Conservation (phyloP, 2,113 vertebrate genomes). For the Seriola dumerili region DNA sequence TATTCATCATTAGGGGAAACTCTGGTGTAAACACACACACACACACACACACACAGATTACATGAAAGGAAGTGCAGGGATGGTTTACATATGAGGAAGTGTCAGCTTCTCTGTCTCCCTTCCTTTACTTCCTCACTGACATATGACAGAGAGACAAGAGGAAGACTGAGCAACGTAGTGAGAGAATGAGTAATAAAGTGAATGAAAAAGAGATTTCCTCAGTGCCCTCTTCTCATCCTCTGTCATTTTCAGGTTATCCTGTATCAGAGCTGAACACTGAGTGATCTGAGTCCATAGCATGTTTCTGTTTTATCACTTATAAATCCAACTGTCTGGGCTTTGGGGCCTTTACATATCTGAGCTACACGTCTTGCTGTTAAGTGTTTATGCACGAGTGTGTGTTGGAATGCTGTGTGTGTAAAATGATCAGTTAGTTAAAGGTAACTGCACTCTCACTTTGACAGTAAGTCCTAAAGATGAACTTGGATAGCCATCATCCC, state of each 20-base stretch:
- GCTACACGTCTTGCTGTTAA: conserved; percentile 26
- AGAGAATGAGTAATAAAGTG: conserved; percentile 12
- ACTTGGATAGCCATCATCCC: background rate
- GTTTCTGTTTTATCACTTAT: conserved; percentile 19
- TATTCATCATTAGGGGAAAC: conserved; percentile 30
- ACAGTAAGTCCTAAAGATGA: background rate
- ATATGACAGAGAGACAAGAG: conserved; percentile 46
- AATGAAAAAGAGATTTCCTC: conserved; percentile 28
- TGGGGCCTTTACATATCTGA: conserved; percentile 13
- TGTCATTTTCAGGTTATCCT: conserved; percentile 20
- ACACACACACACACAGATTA: conserved; percentile 6
- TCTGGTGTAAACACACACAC: background rate
- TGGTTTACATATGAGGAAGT: conserved; percentile 78
- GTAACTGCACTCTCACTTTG: background rate
- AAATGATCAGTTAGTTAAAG: background rate
- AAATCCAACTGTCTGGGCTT: conserved; percentile 29
- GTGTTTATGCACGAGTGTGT: background rate
- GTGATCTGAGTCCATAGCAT: background rate
- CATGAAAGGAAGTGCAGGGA: conserved; percentile 50
- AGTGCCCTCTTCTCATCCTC: conserved; percentile 1
- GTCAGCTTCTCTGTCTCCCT: conserved; percentile 62
- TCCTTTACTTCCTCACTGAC: conserved; percentile 72
- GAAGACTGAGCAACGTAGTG: background rate
- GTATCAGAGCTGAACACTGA: conserved; percentile 13
- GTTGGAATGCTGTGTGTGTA: background rate